Evolutionary conservation across 2,797 vertebrate genomes (phyloP).

Genomic region (Heliangelus exortis): DNA sequence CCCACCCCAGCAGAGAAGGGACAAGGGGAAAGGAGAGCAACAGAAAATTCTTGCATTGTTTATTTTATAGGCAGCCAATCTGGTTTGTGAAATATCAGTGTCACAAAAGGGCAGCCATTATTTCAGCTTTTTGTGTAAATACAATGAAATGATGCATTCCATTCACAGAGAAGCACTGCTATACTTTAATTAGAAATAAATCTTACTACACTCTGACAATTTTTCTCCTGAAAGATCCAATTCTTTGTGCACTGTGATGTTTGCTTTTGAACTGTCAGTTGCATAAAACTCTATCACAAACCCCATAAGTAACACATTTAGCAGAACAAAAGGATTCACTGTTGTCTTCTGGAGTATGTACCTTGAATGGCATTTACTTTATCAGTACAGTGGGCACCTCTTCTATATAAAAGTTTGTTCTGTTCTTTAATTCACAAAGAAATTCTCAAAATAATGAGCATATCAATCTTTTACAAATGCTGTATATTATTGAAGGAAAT

Average conservation of each 20-base stretch:
- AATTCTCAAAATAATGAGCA: background rate
- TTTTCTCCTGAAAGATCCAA: background rate
- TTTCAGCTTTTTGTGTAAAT: background rate
- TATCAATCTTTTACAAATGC: background rate
- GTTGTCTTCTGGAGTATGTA: background rate
- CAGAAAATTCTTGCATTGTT: background rate
- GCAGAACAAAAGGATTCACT: background rate
- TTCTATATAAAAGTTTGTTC: background rate
- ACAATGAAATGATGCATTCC: background rate
- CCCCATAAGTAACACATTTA: background rate
- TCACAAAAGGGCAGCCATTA: background rate
- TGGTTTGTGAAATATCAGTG: background rate
- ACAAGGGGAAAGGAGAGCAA: background rate
- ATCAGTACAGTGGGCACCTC: background rate
- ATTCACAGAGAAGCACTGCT: background rate
- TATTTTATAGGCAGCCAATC: background rate
- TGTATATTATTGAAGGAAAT: background rate
- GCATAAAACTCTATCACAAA: background rate
- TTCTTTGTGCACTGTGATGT: background rate
- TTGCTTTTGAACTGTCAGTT: slow-evolving; percentile 13
- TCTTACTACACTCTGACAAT: background rate
- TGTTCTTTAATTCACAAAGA: background rate
- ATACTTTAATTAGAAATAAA: slow-evolving; percentile 25
- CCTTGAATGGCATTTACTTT: background rate
- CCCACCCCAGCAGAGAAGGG: background rate